Evolutionary conservation across 2,888 invertebrate species (phyloP), one percentile per base, ranked within the genome.

Genomic region (Peribatodes rhomboidaria): DNA sequence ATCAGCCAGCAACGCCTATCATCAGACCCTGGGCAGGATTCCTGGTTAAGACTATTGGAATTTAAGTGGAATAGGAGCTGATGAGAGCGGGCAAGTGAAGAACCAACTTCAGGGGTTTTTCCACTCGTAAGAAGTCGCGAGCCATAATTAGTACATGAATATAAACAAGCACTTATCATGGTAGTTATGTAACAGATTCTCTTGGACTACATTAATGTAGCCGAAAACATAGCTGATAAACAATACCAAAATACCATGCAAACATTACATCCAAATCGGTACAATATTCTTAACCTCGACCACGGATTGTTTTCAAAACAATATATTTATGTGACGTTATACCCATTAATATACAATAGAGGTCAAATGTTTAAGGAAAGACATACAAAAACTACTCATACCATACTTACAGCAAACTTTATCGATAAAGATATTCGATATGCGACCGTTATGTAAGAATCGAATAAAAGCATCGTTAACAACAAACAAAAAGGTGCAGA

Each of bases 401-500:
- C 3, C 1, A 13, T 39, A 39, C 14, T 39, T 39, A 14, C n/a
- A 22, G 11, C 53, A 27, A 42, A 20, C 10, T 11, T 18, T 37
- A 50, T 42, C 33, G 22, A 42, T 42, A 47, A 9, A 27, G 39
- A 46, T 47, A 49, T 18, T 42, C 10, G 14, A 53, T 33, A 41
- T 10, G n/a, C 27, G 20, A 58, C 2, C 2, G 22, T 64, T 59
- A 65, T 33, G 55, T 31, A 60, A 55, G 33, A 56, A 18, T 22
- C 11, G 58, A 13, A 47, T 59, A 56, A 54, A n/a, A 39, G 16
- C 13, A 35, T 47, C 41, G 57, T 42, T 61, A 55, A 61, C 47
- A 59, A 56, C 52, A 56, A 56, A 50, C 50, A 57, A 44, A 57
- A 59, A 8, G 59, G 37, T 13, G 35, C 27, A 35, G 52, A 53